phyloP scores from a whole-genome alignment of 2,888 invertebrate species.

The Neocrepidodera transversa region DNA sequence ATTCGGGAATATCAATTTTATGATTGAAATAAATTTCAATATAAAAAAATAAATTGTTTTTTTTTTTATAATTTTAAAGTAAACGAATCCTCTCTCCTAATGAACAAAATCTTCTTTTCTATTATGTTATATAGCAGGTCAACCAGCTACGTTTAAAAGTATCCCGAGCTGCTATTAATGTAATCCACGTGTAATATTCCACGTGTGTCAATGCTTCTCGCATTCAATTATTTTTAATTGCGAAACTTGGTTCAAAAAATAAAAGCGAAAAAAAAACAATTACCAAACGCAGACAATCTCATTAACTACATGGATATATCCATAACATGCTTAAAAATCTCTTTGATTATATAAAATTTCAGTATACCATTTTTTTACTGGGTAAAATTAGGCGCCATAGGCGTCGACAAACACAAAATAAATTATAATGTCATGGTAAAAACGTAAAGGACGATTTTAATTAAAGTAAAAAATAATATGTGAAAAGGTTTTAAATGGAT shows the following conservation, averaged over 20 bases:
- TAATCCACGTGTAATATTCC: neutral
- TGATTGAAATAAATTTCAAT: too few relatives aligned
- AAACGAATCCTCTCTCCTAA: too few relatives aligned
- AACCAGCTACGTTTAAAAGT: too few relatives aligned
- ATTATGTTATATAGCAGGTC: too few relatives aligned
- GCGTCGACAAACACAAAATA: neutral
- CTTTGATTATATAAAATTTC: neutral
- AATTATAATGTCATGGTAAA: too few relatives aligned
- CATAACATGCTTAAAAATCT: conserved; percentile 4
- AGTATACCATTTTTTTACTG: neutral
- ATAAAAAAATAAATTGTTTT: too few relatives aligned
- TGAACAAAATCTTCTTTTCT: too few relatives aligned
- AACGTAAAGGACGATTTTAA: too few relatives aligned
- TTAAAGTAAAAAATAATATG: too few relatives aligned
- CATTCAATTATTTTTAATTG: conserved; percentile 2
- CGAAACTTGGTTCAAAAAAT: neutral
- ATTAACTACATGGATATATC: neutral
- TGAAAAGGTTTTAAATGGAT: too few relatives aligned
- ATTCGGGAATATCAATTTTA: too few relatives aligned
- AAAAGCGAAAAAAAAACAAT: neutral
- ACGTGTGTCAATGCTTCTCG: neutral
- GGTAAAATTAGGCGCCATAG: neutral
- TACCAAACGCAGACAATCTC: neutral
- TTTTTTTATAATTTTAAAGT: too few relatives aligned
- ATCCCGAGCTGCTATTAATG: neutral